Percentiles rank a stretch among this genome's conserved stretches.
Evolutionary conservation across 2,888 invertebrate genomes (phyloP).

Genomic region (Pollenia amentaria): DNA sequence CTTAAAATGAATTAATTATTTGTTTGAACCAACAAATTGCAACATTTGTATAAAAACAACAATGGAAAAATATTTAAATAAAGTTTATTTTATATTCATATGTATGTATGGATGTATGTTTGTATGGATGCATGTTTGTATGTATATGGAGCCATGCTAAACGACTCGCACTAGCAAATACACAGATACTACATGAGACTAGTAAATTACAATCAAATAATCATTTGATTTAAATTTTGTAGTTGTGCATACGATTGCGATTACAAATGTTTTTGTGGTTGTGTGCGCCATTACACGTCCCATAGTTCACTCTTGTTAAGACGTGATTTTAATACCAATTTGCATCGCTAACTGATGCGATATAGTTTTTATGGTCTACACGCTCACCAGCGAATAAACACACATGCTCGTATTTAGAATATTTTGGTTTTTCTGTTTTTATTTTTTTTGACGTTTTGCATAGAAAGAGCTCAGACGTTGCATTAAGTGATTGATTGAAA

Average conservation of each 20-base stretch:
- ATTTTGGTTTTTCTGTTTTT: slow-evolving; percentile 25
- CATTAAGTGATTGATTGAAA: slow-evolving; percentile 61
- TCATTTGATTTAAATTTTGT: slow-evolving; percentile 55
- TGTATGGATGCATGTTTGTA: not conserved
- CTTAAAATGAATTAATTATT: slow-evolving; percentile 48
- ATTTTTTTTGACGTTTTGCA: slow-evolving; percentile 30
- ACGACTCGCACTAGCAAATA: slow-evolving; percentile 15
- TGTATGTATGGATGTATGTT: not conserved
- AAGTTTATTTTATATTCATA: not conserved
- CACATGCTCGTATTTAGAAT: slow-evolving; percentile 48
- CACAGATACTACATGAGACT: not conserved
- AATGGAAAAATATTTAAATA: not conserved
- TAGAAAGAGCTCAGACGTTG: slow-evolving; percentile 42
- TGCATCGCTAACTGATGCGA: slow-evolving; percentile 57
- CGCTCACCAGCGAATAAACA: not conserved
- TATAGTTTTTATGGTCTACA: slow-evolving; percentile 21
- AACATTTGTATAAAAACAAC: slow-evolving; percentile 19
- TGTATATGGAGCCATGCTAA: not conserved
- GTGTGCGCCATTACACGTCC: slow-evolving; percentile 73
- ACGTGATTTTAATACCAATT: slow-evolving; percentile 72
- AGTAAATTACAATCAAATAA: slow-evolving; percentile 19
- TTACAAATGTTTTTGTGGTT: slow-evolving; percentile 36
- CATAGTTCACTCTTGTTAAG: slow-evolving; percentile 74
- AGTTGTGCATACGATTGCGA: slow-evolving; percentile 11
- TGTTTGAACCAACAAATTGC: slow-evolving; percentile 46